Base-by-base conservation (phyloP, 1,140 invertebrate genomes). In the Latrodectus geometricus region DNA sequence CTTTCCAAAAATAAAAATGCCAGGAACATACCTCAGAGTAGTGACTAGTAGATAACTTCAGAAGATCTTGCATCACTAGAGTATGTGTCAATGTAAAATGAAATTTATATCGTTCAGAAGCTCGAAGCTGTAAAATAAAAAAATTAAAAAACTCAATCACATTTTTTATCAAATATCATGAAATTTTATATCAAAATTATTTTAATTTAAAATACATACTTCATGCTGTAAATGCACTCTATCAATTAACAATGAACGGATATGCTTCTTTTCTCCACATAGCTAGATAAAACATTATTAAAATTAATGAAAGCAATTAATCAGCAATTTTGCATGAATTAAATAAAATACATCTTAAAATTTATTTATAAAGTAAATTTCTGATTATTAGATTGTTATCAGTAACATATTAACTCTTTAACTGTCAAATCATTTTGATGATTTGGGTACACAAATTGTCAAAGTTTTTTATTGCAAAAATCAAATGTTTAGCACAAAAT, bases 181-280 rank as follows among this genome's bases (percentile, higher is more conserved):
- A 61, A 61, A 69, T 35, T 35, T 35, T 35, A 35, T 35, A 69
- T 7, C 12, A 69, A 69, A 20, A 69, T 15, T 2, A 69, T 23
- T 35, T 73, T 21, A 1, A 48, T 66, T 61, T 48, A 12, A 21
- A 23, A 35, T 20, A 35, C 76, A 87, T 88, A 93, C 92, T 89
- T 94, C 93, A 86, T 96, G 95, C 88, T 95, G 95, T 50, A 95
- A 89, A 76, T 93, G 91, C 15, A 93, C 92, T 74, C 94, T 90
- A 86, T 95, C 93, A 20, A 95, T 92, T 56, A 95, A 90, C 48
- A 95, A 89, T n/a, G 92, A 91, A 82, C 94, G 91, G 21, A 95
- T 91, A 89, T 95, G 93, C 49, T 92, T 92, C 85, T 94, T 94
- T 66, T 93, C 92, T 52, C 93, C 91, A 68, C 89, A 87, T 23